Conservation (phyloP, 2,797 vertebrate genomes). For the Enteromius viviparus region DNA sequence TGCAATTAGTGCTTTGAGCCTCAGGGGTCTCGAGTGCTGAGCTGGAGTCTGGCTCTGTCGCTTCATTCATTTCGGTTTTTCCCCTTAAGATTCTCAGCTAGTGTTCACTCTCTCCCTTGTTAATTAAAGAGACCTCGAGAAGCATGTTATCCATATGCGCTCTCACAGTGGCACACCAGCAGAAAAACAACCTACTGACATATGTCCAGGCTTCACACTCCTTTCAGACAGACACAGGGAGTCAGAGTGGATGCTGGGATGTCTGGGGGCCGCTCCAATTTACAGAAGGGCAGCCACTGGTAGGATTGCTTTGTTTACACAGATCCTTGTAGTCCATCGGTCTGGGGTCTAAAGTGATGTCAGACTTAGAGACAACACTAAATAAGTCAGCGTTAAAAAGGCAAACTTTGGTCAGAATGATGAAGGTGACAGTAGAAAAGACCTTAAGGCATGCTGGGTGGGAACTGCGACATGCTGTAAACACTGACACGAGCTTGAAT, state of each 20-base stretch:
- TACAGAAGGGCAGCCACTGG: neutral
- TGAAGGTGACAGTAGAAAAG: conserved; percentile 21
- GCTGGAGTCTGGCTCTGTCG: conserved; percentile 52
- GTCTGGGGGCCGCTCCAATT: conserved; percentile 1
- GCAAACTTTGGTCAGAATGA: conserved; percentile 1
- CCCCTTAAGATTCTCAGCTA: conserved; percentile 23
- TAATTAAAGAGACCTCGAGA: conserved; percentile 54
- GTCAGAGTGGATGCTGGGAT: conserved; percentile 30
- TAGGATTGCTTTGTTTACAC: conserved; percentile 12
- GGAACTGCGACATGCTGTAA: conserved; percentile 14
- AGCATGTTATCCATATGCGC: conserved; percentile 50
- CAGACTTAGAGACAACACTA: neutral
- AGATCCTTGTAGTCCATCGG: neutral
- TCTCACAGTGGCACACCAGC: conserved; percentile 35
- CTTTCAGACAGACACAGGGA: conserved; percentile 5
- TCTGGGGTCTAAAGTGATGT: neutral
- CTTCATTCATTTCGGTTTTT: conserved; percentile 41
- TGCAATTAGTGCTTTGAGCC: conserved; percentile 47
- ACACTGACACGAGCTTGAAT: conserved; percentile 26
- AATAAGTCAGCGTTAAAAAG: neutral
- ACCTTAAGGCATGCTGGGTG: conserved; percentile 27
- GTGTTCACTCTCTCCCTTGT: conserved; percentile 39
- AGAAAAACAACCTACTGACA: conserved; percentile 34
- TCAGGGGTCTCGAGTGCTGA: conserved; percentile 60
- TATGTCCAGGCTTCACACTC: conserved; percentile 37